Evolutionary conservation across 2,113 vertebrate genomes (phyloP).

Genomic region (Mustela lutreola): DNA sequence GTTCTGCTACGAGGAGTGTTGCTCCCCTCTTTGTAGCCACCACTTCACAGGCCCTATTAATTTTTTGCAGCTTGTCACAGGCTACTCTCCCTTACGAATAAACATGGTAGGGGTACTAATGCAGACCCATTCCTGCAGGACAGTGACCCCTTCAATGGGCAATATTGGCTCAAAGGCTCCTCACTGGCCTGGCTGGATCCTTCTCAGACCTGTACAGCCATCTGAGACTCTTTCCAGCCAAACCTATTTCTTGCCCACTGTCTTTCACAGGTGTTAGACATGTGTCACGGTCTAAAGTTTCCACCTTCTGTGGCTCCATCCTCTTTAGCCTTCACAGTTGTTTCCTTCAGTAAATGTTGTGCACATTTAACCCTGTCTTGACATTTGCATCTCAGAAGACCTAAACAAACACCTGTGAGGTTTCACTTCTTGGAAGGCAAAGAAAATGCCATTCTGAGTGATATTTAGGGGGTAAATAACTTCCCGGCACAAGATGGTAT

Average conservation of each 20-base stretch:
- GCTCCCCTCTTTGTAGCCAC: no score
- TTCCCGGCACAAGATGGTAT: background rate
- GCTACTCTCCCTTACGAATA: background rate
- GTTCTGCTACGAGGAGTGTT: background rate
- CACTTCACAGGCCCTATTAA: background rate
- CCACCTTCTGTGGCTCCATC: background rate
- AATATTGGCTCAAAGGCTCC: background rate
- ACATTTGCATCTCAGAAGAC: background rate
- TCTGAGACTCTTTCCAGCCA: background rate
- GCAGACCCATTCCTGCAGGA: background rate
- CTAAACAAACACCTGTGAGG: background rate
- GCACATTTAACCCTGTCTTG: background rate
- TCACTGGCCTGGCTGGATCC: background rate
- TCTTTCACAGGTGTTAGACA: background rate
- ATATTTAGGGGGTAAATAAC: background rate
- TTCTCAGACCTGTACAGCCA: background rate
- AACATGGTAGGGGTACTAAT: background rate
- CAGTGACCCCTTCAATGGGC: fast-evolving
- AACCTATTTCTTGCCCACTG: background rate
- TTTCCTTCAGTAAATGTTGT: background rate
- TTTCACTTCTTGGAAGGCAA: background rate
- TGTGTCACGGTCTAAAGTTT: background rate
- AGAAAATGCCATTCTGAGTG: background rate
- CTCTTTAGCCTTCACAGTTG: background rate
- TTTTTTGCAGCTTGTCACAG: background rate